These are phyloP conservation scores for Melanostoma mellinum DNA, from an alignment of 2,888 invertebrate genomes.

Conservation along the genomic window DNA sequence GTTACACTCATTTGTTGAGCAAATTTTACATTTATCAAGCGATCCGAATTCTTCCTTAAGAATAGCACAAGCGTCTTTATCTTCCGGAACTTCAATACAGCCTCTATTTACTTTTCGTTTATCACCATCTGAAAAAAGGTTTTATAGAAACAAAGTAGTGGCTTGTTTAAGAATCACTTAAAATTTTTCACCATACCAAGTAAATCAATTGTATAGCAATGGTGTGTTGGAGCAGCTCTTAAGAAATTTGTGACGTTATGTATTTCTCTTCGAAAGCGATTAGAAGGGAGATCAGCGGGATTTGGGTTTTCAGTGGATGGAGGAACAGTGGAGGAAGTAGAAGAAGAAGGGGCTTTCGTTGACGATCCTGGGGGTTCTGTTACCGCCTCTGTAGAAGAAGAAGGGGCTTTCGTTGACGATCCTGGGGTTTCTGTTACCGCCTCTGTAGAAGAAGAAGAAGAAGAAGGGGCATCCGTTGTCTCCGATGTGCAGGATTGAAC, in stretches of 20 bases:
- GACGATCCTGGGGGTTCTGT: neutral
- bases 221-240: conserved; percentile 1
- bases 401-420: too few species aligned
- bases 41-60: conserved; percentile 5
- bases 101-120: conserved; percentile 25
- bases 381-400: conserved; percentile 8
- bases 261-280: neutral
- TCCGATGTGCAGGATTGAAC: neutral
- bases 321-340: too few species aligned
- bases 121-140: conserved; percentile 18
- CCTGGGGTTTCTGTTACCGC: neutral
- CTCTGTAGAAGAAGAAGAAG: conserved; percentile 6
- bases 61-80: conserved; percentile 17
- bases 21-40: conserved; percentile 29
- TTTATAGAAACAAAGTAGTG: neutral
- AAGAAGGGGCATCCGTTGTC: neutral
- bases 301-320: too few species aligned
- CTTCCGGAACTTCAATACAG: conserved; percentile 41
- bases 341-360: too few species aligned
- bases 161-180: too few species aligned
- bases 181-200: conserved; percentile 12
- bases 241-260: neutral
- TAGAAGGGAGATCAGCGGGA: neutral
- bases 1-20: conserved; percentile 40
- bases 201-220: conserved; percentile 19